A percentile compares a stretch with the other conserved stretches of the same genome.
Conservation (phyloP, 2,113 vertebrate species). For the Salvelinus alpinus region DNA sequence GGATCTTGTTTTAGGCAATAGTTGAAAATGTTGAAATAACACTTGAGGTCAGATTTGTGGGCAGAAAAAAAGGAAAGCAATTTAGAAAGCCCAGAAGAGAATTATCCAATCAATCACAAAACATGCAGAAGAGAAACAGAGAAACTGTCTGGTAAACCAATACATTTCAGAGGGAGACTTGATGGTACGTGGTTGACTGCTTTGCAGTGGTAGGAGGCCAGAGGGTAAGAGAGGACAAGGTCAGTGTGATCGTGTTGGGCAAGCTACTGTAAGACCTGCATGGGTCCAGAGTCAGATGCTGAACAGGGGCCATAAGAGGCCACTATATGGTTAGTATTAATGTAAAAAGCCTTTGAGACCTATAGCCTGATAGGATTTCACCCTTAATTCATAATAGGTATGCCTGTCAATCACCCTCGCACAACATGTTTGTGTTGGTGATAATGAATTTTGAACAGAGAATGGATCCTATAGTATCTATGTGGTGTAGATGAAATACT, state of each 20-base stretch:
- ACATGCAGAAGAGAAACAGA: conserved; percentile 1
- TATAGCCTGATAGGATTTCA: not conserved
- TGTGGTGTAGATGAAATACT: conserved; percentile 1
- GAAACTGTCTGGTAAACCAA: conserved; percentile 2
- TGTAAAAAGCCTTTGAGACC: not conserved
- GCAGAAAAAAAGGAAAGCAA: not conserved
- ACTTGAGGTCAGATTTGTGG: not conserved
- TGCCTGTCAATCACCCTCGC: too few species aligned
- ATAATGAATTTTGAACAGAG: conserved; percentile 34
- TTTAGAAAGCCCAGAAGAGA: not conserved
- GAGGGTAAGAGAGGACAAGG: conserved; percentile 20
- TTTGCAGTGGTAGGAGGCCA: not conserved
- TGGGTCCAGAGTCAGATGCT: conserved; percentile 2
- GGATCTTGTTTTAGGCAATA: not conserved
- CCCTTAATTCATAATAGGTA: not conserved
- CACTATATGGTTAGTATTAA: not conserved
- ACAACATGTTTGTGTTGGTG: conserved; percentile 10
- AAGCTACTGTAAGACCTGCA: not conserved
- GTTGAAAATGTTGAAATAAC: not conserved
- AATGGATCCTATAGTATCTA: not conserved
- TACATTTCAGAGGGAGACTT: conserved; percentile 6
- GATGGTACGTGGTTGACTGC: not conserved
- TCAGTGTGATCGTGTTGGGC: not conserved
- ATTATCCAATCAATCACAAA: conserved; percentile 7
- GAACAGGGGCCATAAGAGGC: conserved; percentile 15